Percentiles rank a stretch among this genome's conserved stretches.
Evolutionary conservation across 2,797 vertebrate species (phyloP).

Genomic region (Tamandua tetradactyla): DNA sequence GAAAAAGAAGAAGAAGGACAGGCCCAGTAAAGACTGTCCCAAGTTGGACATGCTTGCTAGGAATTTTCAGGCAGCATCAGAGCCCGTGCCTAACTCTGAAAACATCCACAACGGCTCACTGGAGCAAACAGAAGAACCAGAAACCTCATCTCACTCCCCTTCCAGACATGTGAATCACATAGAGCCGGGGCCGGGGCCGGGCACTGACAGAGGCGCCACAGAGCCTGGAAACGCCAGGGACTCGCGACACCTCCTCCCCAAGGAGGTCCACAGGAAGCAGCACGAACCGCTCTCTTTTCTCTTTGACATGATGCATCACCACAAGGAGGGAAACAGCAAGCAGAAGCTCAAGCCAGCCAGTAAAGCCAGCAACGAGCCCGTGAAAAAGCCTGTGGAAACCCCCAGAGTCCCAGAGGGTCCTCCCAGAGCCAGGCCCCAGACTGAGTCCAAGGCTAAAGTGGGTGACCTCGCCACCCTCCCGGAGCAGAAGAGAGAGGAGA

Average conservation of each 20-base stretch:
- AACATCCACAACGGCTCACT: slow-evolving; percentile 84
- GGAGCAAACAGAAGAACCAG: slow-evolving; percentile 84
- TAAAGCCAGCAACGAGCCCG: slow-evolving; percentile 79
- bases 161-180: slow-evolving; percentile 83
- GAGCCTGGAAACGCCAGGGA: slow-evolving; percentile 80
- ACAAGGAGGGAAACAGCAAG: slow-evolving; percentile 87
- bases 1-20: slow-evolving; percentile 98
- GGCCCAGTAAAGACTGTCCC: slow-evolving; percentile 85
- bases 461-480: slow-evolving; percentile 80
- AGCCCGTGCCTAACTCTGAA: slow-evolving; percentile 88
- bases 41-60: slow-evolving; percentile 84
- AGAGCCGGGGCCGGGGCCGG: slow-evolving; percentile 80
- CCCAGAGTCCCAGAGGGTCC: slow-evolving; percentile 85
- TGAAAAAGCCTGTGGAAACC: slow-evolving; percentile 83
- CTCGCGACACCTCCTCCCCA: slow-evolving; percentile 85
- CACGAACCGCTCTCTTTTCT: slow-evolving; percentile 87
- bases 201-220: slow-evolving; percentile 72
- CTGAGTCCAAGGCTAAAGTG: slow-evolving; percentile 85
- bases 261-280: slow-evolving; percentile 86
- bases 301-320: slow-evolving; percentile 86
- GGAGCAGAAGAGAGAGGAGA: slow-evolving; percentile 89
- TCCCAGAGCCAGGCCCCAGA: slow-evolving; percentile 83
- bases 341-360: slow-evolving; percentile 87
- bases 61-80: slow-evolving; percentile 89
- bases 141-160: slow-evolving; percentile 80